Percentiles rank a stretch among this genome's conserved stretches.
Conservation (phyloP, 2,797 vertebrate species). For the Paratrypauchen microcephalus region DNA sequence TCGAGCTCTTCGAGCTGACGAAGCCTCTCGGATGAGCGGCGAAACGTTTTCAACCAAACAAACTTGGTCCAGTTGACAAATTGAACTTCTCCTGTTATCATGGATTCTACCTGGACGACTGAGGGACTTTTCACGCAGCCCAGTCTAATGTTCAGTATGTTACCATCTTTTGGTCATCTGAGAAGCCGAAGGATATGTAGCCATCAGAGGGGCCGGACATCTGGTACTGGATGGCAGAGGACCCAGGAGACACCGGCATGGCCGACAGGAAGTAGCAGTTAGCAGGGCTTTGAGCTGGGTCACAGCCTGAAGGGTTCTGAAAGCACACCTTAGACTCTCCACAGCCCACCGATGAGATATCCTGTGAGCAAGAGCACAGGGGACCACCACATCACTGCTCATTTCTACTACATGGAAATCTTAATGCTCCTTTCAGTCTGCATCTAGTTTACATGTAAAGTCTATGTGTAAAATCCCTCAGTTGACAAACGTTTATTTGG, state of each 20-base stretch:
- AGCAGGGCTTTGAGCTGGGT: conserved; percentile 40
- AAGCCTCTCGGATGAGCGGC: too few relatives aligned
- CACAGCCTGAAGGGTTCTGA: conserved; percentile 67
- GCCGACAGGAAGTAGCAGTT: conserved; percentile 77
- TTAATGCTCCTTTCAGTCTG: too few relatives aligned
- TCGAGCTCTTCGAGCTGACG: too few relatives aligned
- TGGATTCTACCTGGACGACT: too few relatives aligned
- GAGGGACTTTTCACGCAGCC: too few relatives aligned
- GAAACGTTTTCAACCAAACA: too few relatives aligned
- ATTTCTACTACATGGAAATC: not conserved
- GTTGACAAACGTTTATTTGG: too few relatives aligned
- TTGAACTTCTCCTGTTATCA: too few relatives aligned
- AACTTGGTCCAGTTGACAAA: too few relatives aligned
- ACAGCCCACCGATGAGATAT: conserved; percentile 60
- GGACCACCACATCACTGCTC: not conserved
- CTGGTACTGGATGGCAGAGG: conserved; percentile 57
- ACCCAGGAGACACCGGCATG: conserved; percentile 9
- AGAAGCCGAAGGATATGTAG: conserved; percentile 80
- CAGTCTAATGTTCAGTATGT: not conserved
- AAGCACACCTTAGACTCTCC: conserved; percentile 75
- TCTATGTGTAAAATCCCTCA: too few relatives aligned
- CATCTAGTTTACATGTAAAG: too few relatives aligned
- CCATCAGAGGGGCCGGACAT: conserved; percentile 67
- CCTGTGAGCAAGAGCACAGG: conserved; percentile 10
- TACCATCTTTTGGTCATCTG: conserved; percentile 79